A percentile compares a stretch with the other conserved stretches of the same genome.
Evolutionary conservation across 2,888 invertebrate genomes (phyloP).

Genomic region (Argynnis bischoffii): DNA sequence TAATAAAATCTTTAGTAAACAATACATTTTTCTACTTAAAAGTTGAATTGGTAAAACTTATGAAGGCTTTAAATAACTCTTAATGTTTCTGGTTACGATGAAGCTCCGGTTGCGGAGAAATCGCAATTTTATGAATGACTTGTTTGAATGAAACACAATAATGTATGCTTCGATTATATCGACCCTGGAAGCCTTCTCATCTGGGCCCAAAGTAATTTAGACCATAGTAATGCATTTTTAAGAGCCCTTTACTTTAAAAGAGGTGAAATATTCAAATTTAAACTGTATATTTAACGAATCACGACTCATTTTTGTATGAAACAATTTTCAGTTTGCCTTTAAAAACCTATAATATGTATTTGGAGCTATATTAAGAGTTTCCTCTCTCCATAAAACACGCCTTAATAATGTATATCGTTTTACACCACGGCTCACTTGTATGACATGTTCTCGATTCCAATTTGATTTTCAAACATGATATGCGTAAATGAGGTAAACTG

Average conservation of each 20-base stretch:
- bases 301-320: conserved; percentile 17
- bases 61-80: conserved; percentile 9
- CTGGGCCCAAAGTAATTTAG: conserved; percentile 50
- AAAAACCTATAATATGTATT: conserved; percentile 50
- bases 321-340: conserved; percentile 37
- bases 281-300: conserved; percentile 3
- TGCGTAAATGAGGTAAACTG: conserved; percentile 1
- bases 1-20: too few relatives aligned
- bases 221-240: background rate
- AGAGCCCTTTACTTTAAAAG: conserved; percentile 9
- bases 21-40: too few relatives aligned
- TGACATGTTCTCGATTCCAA: conserved; percentile 30
- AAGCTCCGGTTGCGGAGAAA: conserved; percentile 63
- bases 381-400: conserved; percentile 64
- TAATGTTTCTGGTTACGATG: conserved; percentile 57
- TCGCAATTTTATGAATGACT: conserved; percentile 80
- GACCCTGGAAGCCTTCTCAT: conserved; percentile 55
- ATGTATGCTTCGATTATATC: conserved; percentile 60
- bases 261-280: background rate
- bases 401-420: conserved; percentile 58
- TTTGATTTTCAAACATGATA: conserved; percentile 23
- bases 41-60: too few relatives aligned
- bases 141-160: conserved; percentile 78
- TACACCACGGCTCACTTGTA: conserved; percentile 41
- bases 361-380: conserved; percentile 55